A percentile compares a stretch with the other conserved stretches of the same genome.
Conservation (phyloP, 2,888 invertebrate genomes). For the Drosophila melanosoma region DNA sequence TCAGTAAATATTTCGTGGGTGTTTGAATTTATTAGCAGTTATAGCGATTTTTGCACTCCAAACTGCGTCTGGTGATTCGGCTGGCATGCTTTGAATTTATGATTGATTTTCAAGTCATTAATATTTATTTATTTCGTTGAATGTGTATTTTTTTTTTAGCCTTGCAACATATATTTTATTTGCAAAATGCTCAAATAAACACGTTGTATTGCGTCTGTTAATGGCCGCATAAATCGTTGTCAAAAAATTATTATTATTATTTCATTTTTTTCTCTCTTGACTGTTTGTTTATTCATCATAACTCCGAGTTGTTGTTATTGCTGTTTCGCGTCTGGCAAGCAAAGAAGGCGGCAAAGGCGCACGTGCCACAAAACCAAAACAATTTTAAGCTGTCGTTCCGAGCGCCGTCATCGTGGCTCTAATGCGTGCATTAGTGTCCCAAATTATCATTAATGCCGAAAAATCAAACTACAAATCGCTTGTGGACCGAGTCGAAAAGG, state of each 20-base stretch:
- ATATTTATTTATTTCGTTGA: slow-evolving; percentile 67
- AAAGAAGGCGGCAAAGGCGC: slow-evolving; percentile 50
- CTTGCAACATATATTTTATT: slow-evolving; percentile 26
- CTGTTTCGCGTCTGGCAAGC: slow-evolving; percentile 21
- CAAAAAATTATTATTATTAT: slow-evolving; percentile 67
- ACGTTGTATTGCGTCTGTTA: slow-evolving; percentile 74
- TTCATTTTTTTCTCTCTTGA: slow-evolving; percentile 31
- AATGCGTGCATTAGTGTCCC: slow-evolving; percentile 61
- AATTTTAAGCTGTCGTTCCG: slow-evolving; percentile 42
- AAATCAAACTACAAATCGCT: slow-evolving; percentile 66
- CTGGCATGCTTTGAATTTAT: slow-evolving; percentile 72
- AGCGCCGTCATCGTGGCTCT: slow-evolving; percentile 38
- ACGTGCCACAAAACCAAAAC: slow-evolving; percentile 60
- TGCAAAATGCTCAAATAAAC: slow-evolving; percentile 75
- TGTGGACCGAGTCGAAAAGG: slow-evolving; percentile 58
- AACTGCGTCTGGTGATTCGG: slow-evolving; percentile 17
- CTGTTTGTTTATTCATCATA: slow-evolving; percentile 71
- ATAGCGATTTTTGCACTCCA: slow-evolving; percentile 64
- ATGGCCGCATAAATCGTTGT: slow-evolving; percentile 78
- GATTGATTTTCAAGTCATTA: slow-evolving; percentile 73
- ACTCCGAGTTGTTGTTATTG: slow-evolving; percentile 24
- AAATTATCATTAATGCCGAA: slow-evolving; percentile 63
- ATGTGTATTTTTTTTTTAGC: slow-evolving; percentile 3
- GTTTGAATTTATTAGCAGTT: slow-evolving; percentile 74
- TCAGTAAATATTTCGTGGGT: slow-evolving; percentile 56